Base-by-base conservation (phyloP, 1,140 invertebrate species). In the Heliconius hermathena region DNA sequence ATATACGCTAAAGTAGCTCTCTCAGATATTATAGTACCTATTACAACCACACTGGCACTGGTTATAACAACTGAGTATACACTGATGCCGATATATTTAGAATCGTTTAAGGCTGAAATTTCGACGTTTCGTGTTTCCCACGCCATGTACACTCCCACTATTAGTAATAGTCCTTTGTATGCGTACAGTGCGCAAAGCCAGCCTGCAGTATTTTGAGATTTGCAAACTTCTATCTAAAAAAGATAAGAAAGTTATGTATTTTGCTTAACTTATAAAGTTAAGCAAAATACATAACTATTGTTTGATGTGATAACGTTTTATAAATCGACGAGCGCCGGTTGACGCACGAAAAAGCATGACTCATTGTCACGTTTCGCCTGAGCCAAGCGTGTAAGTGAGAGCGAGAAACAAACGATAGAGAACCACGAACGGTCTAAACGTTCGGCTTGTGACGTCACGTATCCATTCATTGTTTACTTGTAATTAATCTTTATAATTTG, bases 61-160 rank as follows among this genome's bases (percentile, higher is more conserved):
- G 97, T 98, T 78, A 99, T 97, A 20, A 99, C 97, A 2, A 98
- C 98, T 74, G 97, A 98, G 90, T 99, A 99, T 1, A 99, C 98
- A 82, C 97, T 98, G 89, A 99, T 97, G 5, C 97, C 98, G 83
- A 99, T 99, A 92, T 99, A 99, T 90, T 99, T 98, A 20, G 98
- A 99, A 93, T 99, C 99, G 91, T 99, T 99, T 13, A 99, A 94
- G 0, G 98, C 98, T n/a, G 98, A 97, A 84, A 99, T 99, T 91
- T 98, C 99, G 1, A 99, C 98, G 87, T 99, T 97, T 73, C 99
- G 96, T 18, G 99, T 99, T 95, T 99, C 98, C 99, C 99, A 99
- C 1, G 99, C 99, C 96, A 99, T 97, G 94, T 99, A 99, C 70
- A 99, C 98, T 1, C 98, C 98, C 80, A 98, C 98, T 18, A 98